Percentiles rank a stretch among this genome's conserved stretches.
Evolutionary conservation across 2,113 vertebrate genomes (phyloP).

Genomic region (Periophthalmodon schlosseri): DNA sequence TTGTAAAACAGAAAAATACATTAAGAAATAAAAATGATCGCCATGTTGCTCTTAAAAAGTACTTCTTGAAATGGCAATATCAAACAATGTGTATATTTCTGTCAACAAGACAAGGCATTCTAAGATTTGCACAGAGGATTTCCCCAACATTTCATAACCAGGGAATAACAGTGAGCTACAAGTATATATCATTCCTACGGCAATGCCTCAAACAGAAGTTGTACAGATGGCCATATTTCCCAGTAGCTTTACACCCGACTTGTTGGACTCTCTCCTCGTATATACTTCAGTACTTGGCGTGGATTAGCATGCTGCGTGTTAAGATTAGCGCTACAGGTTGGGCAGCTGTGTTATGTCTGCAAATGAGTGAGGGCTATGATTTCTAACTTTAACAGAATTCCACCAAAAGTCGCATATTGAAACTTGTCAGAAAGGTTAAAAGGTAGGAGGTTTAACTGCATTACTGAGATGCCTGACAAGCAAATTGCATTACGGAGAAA

Average conservation of each 20-base stretch:
- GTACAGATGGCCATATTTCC: background rate
- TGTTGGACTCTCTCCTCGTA: conserved; percentile 20
- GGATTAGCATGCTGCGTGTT: conserved; percentile 49
- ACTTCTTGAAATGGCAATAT: background rate
- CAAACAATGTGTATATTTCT: background rate
- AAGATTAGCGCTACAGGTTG: conserved; percentile 32
- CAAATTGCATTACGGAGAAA: conserved; percentile 14
- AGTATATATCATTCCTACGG: background rate
- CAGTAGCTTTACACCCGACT: conserved; percentile 1
- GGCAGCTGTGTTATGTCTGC: conserved; percentile 21
- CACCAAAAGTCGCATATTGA: background rate
- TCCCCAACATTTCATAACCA: background rate
- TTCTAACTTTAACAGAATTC: background rate
- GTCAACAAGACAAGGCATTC: background rate
- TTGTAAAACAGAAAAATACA: too few relatives aligned
- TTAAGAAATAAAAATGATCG: too few relatives aligned
- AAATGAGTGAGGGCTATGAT: conserved; percentile 2
- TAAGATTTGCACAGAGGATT: background rate
- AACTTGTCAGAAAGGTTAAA: conserved; percentile 13
- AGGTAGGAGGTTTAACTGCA: conserved; percentile 57
- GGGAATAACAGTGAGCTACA: background rate
- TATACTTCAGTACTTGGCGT: conserved; percentile 27
- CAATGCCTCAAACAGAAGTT: background rate
- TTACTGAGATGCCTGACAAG: conserved; percentile 42
- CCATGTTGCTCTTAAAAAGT: background rate